Percentiles rank a stretch among this genome's conserved stretches.
Conservation (phyloP, 1,140 invertebrate species). For the Pseudomyrmex cubaensis region DNA sequence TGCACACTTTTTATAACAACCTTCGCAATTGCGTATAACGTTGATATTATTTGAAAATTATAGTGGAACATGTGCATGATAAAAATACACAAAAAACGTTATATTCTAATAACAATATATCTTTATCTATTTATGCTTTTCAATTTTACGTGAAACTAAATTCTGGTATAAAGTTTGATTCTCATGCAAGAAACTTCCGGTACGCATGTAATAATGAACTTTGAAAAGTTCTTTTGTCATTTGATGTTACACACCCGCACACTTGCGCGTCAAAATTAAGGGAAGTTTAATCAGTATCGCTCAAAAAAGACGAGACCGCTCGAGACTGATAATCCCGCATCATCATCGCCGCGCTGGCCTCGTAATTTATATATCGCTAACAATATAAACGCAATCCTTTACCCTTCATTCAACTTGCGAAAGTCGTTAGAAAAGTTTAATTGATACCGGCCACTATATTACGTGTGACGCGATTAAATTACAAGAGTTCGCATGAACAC, state of each 20-base stretch:
- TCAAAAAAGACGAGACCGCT: constrained; percentile 6
- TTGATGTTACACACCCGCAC: constrained; percentile 17
- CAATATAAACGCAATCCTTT: constrained; percentile 36
- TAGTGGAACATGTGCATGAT: neutral
- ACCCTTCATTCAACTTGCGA: constrained; percentile 41
- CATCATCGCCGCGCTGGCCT: constrained; percentile 5
- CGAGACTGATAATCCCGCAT: constrained; percentile 31
- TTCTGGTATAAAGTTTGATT: no score
- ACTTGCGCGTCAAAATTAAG: constrained; percentile 28
- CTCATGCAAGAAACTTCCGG: neutral
- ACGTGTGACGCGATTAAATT: constrained; percentile 23
- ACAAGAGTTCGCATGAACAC: neutral
- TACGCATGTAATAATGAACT: constrained; percentile 32
- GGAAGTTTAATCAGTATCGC: constrained; percentile 49
- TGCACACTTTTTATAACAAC: constrained; percentile 12
- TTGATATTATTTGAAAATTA: neutral
- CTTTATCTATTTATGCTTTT: no score
- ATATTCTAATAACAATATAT: no score
- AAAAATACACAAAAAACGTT: no score
- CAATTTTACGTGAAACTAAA: no score
- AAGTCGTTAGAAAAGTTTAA: constrained; percentile 60
- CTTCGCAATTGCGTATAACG: neutral
- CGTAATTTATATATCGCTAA: constrained; percentile 48
- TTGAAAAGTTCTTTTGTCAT: constrained; percentile 25
- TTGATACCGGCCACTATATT: constrained; percentile 21